A percentile compares a stretch with the other conserved stretches of the same genome.
Evolutionary conservation across 23 tunicate genomes (phyloP).

Genomic region (Botrylloides violaceus): DNA sequence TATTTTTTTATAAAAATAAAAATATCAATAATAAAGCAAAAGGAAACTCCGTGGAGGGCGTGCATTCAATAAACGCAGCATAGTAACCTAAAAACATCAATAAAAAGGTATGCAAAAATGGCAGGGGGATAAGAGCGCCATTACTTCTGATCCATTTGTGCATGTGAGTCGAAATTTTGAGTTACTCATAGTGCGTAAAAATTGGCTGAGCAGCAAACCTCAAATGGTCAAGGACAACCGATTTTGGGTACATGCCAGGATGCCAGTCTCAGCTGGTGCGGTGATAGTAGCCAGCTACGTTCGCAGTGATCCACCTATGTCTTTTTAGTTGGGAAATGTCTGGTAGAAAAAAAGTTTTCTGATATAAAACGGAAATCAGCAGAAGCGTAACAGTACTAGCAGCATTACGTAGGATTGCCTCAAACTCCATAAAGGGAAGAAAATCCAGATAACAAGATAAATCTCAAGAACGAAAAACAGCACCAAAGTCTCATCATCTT

Average conservation of each 20-base stretch:
- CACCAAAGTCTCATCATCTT: neutral
- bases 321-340: neutral
- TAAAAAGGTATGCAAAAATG: conserved; percentile 26
- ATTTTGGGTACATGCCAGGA: no score
- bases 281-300: no score
- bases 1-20: conserved; percentile 32
- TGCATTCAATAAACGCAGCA: neutral
- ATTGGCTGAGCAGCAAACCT: no score
- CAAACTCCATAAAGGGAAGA: neutral
- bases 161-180: no score
- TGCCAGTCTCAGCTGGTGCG: no score
- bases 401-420: neutral
- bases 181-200: no score
- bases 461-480: neutral
- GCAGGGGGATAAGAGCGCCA: neutral
- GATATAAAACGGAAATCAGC: neutral
- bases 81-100: conserved; percentile 22
- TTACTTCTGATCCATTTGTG: no score
- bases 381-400: neutral
- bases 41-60: neutral
- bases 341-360: neutral
- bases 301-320: no score
- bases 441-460: neutral
- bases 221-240: no score
- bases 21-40: conserved; percentile 17